Conservation (phyloP, 64 coral and sea anemone species). For the Stichodactyla mertensii region DNA sequence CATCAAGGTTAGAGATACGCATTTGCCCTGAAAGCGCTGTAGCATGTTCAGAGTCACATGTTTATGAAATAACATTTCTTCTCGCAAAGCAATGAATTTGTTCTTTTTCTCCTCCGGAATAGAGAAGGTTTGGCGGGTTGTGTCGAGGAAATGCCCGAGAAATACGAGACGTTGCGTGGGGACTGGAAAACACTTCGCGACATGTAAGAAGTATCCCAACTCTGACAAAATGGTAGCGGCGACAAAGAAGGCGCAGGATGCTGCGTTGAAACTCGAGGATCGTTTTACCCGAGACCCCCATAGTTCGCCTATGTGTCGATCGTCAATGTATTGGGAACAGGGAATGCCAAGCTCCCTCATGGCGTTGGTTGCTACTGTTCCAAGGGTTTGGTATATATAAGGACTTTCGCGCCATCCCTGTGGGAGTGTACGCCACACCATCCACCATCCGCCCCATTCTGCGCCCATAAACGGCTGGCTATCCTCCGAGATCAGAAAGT, state of each 20-base stretch:
- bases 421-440: slow-evolving; percentile 14
- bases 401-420: not conserved
- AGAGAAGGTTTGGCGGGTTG: not conserved
- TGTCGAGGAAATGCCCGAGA: slow-evolving; percentile 3
- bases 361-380: not conserved
- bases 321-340: not conserved
- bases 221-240: not conserved
- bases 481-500: not conserved
- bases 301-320: not conserved
- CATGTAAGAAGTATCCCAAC: slow-evolving; percentile 1
- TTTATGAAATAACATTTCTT: not conserved
- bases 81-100: not conserved
- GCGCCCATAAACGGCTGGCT: not conserved
- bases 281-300: too few relatives aligned
- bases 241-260: not conserved
- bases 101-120: not conserved
- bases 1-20: not conserved
- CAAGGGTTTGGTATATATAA: not conserved
- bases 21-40: slow-evolving; percentile 35
- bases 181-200: not conserved
- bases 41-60: not conserved
- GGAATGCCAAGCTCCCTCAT: not conserved
- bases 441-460: not conserved
- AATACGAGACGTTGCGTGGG: not conserved
- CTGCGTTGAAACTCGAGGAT: not conserved